Evolutionary conservation across 2,888 invertebrate genomes (phyloP).

Genomic region (Microctonus aethiopoides): DNA sequence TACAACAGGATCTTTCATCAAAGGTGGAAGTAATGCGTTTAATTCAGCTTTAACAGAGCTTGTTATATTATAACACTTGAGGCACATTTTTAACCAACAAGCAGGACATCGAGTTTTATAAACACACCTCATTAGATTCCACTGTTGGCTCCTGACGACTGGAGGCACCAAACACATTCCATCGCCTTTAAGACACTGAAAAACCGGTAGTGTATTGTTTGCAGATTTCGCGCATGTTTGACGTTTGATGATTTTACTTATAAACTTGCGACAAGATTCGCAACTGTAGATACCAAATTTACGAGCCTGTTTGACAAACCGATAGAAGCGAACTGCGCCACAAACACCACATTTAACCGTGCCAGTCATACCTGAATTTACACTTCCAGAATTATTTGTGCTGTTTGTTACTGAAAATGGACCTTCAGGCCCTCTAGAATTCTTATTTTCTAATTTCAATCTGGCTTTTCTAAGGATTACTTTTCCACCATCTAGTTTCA

Average conservation of each 20-base stretch:
- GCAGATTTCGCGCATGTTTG: slow-evolving; percentile 71
- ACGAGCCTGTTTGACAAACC: slow-evolving; percentile 81
- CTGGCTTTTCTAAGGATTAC: slow-evolving; percentile 78
- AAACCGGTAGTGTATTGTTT: slow-evolving; percentile 69
- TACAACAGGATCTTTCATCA: slow-evolving; percentile 69
- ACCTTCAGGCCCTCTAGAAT: slow-evolving; percentile 70
- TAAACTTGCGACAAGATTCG: slow-evolving; percentile 87
- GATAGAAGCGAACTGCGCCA: slow-evolving; percentile 80
- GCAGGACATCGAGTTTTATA: slow-evolving; percentile 84
- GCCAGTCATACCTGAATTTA: slow-evolving; percentile 70
- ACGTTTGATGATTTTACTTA: slow-evolving; percentile 82
- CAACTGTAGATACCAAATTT: slow-evolving; percentile 89
- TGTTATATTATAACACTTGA: slow-evolving; percentile 83
- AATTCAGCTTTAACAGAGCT: slow-evolving; percentile 76
- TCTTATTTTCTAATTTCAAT: slow-evolving; percentile 71
- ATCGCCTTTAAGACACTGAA: slow-evolving; percentile 78
- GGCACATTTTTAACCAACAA: slow-evolving; percentile 88
- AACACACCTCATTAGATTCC: slow-evolving; percentile 76
- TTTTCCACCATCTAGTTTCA: slow-evolving; percentile 73
- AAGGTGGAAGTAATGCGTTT: slow-evolving; percentile 76
- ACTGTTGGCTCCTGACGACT: slow-evolving; percentile 77
- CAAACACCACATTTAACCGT: slow-evolving; percentile 84
- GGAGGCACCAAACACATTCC: slow-evolving; percentile 80
- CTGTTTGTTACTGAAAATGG: slow-evolving; percentile 72
- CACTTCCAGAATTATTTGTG: slow-evolving; percentile 49